phyloP scores from a whole-genome alignment of 2,113 vertebrate genomes.

The Onychostruthus taczanowskii region DNA sequence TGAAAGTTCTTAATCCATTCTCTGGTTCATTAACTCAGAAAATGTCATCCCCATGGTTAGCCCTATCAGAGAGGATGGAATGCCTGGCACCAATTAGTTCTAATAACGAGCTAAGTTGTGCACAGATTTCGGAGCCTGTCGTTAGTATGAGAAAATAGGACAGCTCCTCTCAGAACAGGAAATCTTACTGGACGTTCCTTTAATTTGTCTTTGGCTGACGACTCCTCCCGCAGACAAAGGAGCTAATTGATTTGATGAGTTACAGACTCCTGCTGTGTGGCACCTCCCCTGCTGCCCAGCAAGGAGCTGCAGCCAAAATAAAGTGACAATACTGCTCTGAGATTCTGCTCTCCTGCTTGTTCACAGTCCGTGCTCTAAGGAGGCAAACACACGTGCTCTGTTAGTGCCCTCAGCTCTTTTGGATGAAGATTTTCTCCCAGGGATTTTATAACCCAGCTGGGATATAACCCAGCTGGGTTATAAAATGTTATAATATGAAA shows the following conservation, averaged over 20 bases:
- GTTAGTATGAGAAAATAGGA: slow-evolving; percentile 14
- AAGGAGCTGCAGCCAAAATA: neutral
- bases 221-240: neutral
- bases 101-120: slow-evolving; percentile 56
- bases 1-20: slow-evolving; percentile 44
- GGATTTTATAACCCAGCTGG: no score
- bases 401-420: rapidly evolving
- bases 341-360: neutral
- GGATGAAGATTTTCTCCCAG: neutral
- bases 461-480: neutral
- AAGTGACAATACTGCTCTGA: rapidly evolving
- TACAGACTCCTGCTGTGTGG: neutral
- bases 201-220: neutral
- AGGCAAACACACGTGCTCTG: rapidly evolving
- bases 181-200: neutral
- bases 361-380: rapidly evolving
- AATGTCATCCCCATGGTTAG: slow-evolving; percentile 35
- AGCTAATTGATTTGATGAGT: slow-evolving; percentile 1
- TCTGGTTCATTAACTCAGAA: slow-evolving; percentile 48
- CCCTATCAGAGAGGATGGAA: slow-evolving; percentile 48
- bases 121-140: slow-evolving; percentile 5
- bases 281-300: neutral
- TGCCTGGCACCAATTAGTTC: slow-evolving; percentile 66
- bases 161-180: neutral
- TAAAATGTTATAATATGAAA: neutral